These are phyloP conservation scores for Tretioscincus oriximinensis DNA, from an alignment of 2,113 vertebrate genomes.

Conservation along the genomic window DNA sequence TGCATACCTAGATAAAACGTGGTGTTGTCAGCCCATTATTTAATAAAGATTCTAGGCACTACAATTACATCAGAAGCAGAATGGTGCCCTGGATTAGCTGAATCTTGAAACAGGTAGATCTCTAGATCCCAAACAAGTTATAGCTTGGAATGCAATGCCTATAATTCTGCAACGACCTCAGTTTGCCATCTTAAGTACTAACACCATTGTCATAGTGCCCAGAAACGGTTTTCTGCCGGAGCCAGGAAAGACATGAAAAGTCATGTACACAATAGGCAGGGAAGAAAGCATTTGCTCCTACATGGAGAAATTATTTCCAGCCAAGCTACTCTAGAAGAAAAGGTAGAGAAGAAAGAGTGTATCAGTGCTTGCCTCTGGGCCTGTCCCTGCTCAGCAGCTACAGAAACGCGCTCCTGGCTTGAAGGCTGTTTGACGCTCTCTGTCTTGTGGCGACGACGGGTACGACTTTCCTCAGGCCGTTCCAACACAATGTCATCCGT, in stretches of 20 bases:
- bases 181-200: neutral
- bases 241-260: neutral
- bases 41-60: too few species aligned
- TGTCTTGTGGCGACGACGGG: slow-evolving; percentile 88
- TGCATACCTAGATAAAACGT: too few species aligned
- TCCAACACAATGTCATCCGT: slow-evolving; percentile 96
- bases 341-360: neutral
- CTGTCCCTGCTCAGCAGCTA: slow-evolving; percentile 82
- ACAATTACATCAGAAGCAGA: too few species aligned
- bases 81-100: too few species aligned
- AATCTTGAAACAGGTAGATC: too few species aligned
- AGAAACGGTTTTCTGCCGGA: neutral
- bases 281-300: neutral
- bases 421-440: slow-evolving; percentile 91
- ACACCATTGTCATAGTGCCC: neutral
- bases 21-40: too few species aligned
- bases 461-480: slow-evolving; percentile 85
- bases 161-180: neutral
- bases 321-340: neutral
- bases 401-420: slow-evolving; percentile 80
- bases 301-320: neutral
- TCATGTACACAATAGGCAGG: neutral
- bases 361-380: slow-evolving; percentile 78
- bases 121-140: too few species aligned
- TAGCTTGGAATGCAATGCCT: neutral